A percentile compares a stretch with the other conserved stretches of the same genome.
Conservation (phyloP, 2,797 vertebrate species). For the Notolabrus celidotus region DNA sequence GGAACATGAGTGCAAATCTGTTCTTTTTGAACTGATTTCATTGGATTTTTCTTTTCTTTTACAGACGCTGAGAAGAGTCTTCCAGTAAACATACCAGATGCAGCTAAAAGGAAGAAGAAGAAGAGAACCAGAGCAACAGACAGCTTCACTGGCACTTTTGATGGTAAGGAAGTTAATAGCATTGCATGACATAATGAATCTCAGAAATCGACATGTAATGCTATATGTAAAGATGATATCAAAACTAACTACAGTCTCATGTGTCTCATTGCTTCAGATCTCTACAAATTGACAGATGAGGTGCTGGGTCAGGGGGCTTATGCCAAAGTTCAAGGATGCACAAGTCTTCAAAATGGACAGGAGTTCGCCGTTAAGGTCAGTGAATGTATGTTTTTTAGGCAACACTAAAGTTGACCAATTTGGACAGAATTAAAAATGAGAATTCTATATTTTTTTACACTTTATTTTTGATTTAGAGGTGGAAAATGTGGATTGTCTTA, state of each 20-base stretch:
- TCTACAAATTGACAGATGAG: slow-evolving; percentile 94
- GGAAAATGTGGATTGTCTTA: background rate
- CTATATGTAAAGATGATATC: background rate
- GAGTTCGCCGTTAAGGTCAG: slow-evolving; percentile 96
- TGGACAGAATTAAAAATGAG: no score
- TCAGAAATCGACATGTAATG: no score
- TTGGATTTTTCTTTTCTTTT: slow-evolving; percentile 21
- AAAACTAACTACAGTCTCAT: background rate
- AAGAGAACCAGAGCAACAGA: slow-evolving; percentile 89
- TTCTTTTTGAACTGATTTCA: background rate
- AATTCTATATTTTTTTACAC: no score
- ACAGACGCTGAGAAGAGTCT: slow-evolving; percentile 92
- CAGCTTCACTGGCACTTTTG: slow-evolving; percentile 90
- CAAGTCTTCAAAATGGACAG: slow-evolving; percentile 92
- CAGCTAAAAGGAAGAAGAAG: slow-evolving; percentile 93
- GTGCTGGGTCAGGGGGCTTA: slow-evolving; percentile 95
- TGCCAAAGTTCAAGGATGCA: slow-evolving; percentile 96
- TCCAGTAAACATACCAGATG: slow-evolving; percentile 89
- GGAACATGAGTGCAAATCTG: background rate
- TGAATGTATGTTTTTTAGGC: background rate
- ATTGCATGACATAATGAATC: background rate
- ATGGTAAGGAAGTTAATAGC: slow-evolving; percentile 82
- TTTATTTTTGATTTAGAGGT: no score
- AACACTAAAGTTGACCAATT: background rate
- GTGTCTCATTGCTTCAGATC: slow-evolving; percentile 80